Evolutionary conservation across 2,113 vertebrate genomes (phyloP), one percentile per base, ranked within the genome.

Genomic region (Saguinus midas): DNA sequence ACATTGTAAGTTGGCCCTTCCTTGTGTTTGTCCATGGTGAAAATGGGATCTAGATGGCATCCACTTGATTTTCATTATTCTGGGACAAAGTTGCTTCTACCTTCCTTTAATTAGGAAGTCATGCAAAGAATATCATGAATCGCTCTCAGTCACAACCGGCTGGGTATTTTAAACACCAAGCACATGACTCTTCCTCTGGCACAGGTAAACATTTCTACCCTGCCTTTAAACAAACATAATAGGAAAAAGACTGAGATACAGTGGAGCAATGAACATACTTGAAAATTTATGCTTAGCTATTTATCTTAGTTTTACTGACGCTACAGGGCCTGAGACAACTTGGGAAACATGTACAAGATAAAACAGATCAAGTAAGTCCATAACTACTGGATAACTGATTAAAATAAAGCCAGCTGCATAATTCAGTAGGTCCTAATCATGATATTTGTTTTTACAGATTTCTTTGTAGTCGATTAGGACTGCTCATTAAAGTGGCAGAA

Each of bases 201-300:
- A 94, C 50, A 37, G 66, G 85, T 57, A 61, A 86, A 75, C 48
- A 3, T 55, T 52, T 87, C 85, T 89, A 66, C 95, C 80, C 57
- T 95, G 86, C 86, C 25, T 72, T 66, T 57, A n/a, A 40, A 95
- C 94, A 89, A 45, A 40, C 32, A 27, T 78, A 80, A 93, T 18
- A 66, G 75, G 55, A 73, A 95, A 93, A 90, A 81, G 91, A 83
- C 78, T 92, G 40, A 79, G 89, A 88, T 37, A 68, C 43, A 75
- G 5, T 57, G 43, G 37, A 75, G 35, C 37, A 73, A 70, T 40
- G 72, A 90, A 82, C 32, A 95, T 90, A 55, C 73, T 73, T 48
- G 80, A 96, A 20, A 68, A 92, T 52, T 86, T 85, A 80, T 91
- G 91, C 70, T 76, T 61, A 87, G 81, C 29, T 29, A n/a, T 95